phyloP scores from a whole-genome alignment of 2,797 vertebrate genomes.

The Emydoidea blandingii region DNA sequence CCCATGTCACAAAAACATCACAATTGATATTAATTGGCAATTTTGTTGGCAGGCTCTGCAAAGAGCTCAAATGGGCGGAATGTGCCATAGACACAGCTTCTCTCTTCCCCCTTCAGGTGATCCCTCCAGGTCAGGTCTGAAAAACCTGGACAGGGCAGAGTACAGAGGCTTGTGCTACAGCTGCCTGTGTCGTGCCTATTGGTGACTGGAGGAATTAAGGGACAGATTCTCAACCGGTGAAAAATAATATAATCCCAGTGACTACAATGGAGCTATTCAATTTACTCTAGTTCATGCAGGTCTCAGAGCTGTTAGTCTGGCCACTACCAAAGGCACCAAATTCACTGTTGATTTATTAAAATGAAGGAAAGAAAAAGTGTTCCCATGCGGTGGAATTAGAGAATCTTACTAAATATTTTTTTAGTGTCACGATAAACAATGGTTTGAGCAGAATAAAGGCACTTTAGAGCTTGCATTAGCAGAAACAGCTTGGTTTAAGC shows the following conservation, averaged over 20 bases:
- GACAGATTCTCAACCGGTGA: neutral
- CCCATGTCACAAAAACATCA: neutral
- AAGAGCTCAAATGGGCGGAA: neutral
- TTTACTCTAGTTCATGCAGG: accelerated
- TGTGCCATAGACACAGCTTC: accelerated
- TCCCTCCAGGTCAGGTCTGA: accelerated
- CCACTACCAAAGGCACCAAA: neutral
- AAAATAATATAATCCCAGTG: neutral
- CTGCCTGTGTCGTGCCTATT: accelerated
- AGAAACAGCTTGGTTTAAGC: neutral
- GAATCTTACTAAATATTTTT: neutral
- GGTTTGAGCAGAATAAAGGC: neutral
- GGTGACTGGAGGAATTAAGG: neutral
- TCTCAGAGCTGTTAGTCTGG: neutral
- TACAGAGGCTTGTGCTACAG: accelerated
- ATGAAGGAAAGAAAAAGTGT: neutral
- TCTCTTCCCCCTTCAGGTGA: accelerated
- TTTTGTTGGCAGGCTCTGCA: neutral
- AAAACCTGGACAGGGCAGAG: neutral
- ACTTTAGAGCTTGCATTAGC: neutral
- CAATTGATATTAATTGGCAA: neutral
- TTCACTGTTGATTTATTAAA: neutral
- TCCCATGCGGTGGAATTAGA: neutral
- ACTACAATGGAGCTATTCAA: neutral
- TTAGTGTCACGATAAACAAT: accelerated